A percentile compares a stretch with the other conserved stretches of the same genome.
Evolutionary conservation across 2,888 invertebrate species (phyloP).

Genomic region (Tenthredo amoena): DNA sequence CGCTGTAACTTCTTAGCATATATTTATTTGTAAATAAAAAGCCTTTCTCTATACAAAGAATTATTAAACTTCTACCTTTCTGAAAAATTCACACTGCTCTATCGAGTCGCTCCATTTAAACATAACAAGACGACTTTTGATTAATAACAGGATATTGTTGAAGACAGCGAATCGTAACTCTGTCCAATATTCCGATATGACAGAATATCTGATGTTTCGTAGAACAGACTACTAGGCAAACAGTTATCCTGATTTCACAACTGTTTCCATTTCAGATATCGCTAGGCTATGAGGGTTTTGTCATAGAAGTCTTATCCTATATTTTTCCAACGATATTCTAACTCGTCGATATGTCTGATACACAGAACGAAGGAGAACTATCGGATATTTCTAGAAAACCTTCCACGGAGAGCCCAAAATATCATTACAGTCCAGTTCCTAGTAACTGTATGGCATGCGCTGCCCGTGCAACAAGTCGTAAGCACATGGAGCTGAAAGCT

Average conservation of each 20-base stretch:
- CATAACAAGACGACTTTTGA: background rate
- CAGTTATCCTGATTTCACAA: background rate
- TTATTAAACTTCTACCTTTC: background rate
- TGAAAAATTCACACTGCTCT: background rate
- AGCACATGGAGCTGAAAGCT: constrained; percentile 9
- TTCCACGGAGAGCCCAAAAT: background rate
- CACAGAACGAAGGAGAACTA: background rate
- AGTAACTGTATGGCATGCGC: constrained; percentile 42
- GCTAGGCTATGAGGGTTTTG: background rate
- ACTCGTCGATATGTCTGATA: background rate
- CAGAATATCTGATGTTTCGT: background rate
- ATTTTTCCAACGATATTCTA: background rate
- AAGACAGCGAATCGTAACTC: background rate
- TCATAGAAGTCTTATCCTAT: background rate
- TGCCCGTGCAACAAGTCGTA: constrained; percentile 23
- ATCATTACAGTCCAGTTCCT: constrained; percentile 42
- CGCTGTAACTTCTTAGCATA: constrained; percentile 2
- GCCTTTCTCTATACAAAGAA: constrained; percentile 32
- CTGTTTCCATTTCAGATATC: background rate
- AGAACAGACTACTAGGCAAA: background rate
- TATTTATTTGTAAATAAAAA: constrained; percentile 55
- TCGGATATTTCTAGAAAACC: background rate
- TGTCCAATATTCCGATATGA: background rate
- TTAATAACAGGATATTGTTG: background rate
- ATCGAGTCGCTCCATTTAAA: background rate